Evolutionary conservation across 30 jellyfish, hydroid and myxozoan species (phyloP).

Genomic region (Calvadosia cruxmelitensis): DNA sequence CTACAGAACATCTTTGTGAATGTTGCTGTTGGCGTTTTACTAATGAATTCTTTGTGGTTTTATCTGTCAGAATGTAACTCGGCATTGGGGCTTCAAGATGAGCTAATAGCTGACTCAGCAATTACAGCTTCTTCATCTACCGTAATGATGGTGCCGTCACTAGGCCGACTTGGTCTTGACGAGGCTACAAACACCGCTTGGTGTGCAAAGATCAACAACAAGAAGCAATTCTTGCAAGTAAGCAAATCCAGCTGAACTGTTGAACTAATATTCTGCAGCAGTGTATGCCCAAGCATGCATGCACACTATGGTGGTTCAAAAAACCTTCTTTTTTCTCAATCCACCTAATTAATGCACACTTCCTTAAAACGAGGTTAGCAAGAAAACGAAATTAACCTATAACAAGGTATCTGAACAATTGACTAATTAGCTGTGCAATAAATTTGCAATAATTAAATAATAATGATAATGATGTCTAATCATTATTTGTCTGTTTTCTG

Average conservation of each 20-base stretch:
- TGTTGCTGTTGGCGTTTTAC: too few relatives aligned
- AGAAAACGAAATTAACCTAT: background rate
- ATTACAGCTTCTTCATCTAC: conserved; percentile 49
- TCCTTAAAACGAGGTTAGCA: background rate
- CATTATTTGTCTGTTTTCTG: background rate
- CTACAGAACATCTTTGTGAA: background rate
- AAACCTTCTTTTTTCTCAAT: background rate
- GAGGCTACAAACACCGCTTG: conserved; percentile 16
- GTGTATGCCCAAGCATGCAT: too few relatives aligned
- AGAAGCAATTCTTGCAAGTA: background rate
- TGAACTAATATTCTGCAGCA: too few relatives aligned
- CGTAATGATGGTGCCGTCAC: conserved; percentile 20
- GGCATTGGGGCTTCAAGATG: conserved; percentile 54
- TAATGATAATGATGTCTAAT: background rate
- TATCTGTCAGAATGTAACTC: conserved; percentile 37
- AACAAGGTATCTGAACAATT: background rate
- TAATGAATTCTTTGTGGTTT: background rate
- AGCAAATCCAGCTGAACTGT: too few relatives aligned
- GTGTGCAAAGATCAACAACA: background rate
- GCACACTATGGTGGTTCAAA: background rate
- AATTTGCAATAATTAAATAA: background rate
- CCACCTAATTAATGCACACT: background rate
- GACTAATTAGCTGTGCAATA: background rate
- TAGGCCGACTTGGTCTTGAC: conserved; percentile 17
- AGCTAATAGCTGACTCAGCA: conserved; percentile 30